Evolutionary conservation across 23 tunicate species (phyloP).

Genomic region (Trididemnum clinides): DNA sequence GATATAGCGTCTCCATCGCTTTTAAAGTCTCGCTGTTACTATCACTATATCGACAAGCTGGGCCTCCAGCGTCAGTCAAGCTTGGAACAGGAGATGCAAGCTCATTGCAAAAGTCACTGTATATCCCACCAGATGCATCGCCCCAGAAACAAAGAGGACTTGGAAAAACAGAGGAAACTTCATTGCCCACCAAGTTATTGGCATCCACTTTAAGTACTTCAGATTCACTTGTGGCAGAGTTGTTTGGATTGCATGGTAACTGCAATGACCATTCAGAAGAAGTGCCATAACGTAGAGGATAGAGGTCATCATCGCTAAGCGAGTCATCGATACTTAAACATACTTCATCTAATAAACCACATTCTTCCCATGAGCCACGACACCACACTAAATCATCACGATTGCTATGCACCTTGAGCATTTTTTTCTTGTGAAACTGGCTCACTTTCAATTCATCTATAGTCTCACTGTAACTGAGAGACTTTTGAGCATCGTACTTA

Average conservation of each 20-base stretch:
- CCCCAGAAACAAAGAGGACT: constrained; percentile 78
- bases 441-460: constrained; percentile 9
- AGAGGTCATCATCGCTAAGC: constrained; percentile 57
- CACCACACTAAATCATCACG: constrained; percentile 66
- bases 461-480: background rate
- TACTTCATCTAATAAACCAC: background rate
- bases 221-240: background rate
- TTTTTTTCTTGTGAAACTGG: background rate
- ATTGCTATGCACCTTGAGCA: constrained; percentile 36
- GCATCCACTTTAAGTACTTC: background rate
- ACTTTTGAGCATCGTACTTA: constrained; percentile 3
- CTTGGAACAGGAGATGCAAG: constrained; percentile 54
- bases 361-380: background rate
- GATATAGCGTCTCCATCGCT: constrained; percentile 79
- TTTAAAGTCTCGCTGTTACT: constrained; percentile 77
- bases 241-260: background rate
- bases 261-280: constrained; percentile 62
- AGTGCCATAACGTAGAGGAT: constrained; percentile 65
- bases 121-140: constrained; percentile 37
- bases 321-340: background rate
- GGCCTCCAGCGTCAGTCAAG: constrained; percentile 37
- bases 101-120: constrained; percentile 13
- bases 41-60: constrained; percentile 59
- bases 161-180: constrained; percentile 25
- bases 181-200: background rate